Evolutionary conservation across 1,140 invertebrate genomes (phyloP).

Genomic region (Drosophila baimaii): DNA sequence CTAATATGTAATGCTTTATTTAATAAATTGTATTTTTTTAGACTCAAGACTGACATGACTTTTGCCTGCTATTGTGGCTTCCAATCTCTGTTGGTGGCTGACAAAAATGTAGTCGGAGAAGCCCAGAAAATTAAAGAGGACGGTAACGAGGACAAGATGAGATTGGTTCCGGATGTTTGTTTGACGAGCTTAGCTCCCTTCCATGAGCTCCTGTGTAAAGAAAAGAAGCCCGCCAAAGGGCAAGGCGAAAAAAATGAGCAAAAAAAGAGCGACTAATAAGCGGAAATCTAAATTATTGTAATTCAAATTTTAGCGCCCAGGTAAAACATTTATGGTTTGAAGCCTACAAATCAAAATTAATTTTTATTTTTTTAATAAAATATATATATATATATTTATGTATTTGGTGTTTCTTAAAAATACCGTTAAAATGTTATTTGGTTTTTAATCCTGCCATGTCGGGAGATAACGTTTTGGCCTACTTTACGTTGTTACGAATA

Average conservation of each 20-base stretch:
- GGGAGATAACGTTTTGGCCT: too few species aligned
- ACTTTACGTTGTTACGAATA: too few species aligned
- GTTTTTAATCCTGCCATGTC: neutral
- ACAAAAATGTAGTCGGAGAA: conserved; percentile 26
- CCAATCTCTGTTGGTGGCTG: conserved; percentile 61
- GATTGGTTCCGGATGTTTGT: conserved; percentile 51
- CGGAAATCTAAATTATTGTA: neutral
- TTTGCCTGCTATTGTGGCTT: conserved; percentile 60
- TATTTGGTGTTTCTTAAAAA: too few species aligned
- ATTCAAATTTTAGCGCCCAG: neutral
- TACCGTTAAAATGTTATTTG: too few species aligned
- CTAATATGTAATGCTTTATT: too few species aligned
- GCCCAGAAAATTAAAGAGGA: conserved; percentile 30
- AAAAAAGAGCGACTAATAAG: conserved; percentile 1
- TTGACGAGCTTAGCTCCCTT: conserved; percentile 26
- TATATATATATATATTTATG: too few species aligned
- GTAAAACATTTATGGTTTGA: neutral
- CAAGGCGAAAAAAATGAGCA: neutral
- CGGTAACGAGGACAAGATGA: conserved; percentile 21
- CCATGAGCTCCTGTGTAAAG: conserved; percentile 11
- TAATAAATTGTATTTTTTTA: too few species aligned
- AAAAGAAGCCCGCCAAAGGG: neutral
- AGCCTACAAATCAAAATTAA: too few species aligned
- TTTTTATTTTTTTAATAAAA: too few species aligned
- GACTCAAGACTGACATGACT: conserved; percentile 51